Conservation (phyloP, 2,113 vertebrate genomes). For the Myotis yumanensis region DNA sequence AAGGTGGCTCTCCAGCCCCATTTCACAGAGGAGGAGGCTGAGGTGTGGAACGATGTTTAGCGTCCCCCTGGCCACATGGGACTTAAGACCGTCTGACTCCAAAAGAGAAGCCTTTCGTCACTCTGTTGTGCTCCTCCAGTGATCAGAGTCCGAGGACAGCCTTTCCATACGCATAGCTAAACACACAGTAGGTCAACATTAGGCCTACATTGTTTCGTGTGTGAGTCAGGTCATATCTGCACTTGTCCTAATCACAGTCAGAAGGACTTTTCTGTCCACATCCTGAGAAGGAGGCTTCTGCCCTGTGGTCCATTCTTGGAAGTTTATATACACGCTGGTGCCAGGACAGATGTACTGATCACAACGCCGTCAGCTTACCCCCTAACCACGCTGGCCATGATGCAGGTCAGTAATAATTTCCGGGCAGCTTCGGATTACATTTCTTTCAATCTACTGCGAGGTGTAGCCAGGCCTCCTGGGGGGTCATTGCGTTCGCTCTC, state of each 20-base stretch:
- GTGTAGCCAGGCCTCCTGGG: conserved; percentile 81
- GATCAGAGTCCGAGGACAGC: too few species aligned
- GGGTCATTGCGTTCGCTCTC: conserved; percentile 80
- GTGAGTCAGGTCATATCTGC: fast-evolving
- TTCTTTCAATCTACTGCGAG: conserved; percentile 75
- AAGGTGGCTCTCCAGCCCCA: fast-evolving
- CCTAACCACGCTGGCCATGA: conserved; percentile 74
- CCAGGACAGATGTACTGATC: background rate
- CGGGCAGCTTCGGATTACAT: conserved; percentile 73
- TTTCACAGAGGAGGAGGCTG: background rate
- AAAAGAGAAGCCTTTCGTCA: background rate
- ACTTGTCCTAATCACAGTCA: fast-evolving
- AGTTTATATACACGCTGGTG: background rate
- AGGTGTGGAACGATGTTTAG: background rate
- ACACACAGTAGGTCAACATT: background rate
- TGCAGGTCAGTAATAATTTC: conserved; percentile 73
- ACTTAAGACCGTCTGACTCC: background rate
- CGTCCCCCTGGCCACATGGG: too few species aligned
- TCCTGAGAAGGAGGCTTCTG: background rate
- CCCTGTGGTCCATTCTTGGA: background rate
- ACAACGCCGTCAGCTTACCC: conserved; percentile 55
- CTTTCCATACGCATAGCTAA: fast-evolving
- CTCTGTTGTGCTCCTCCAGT: fast-evolving
- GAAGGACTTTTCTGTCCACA: background rate
- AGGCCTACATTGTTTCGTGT: background rate